A percentile compares a stretch with the other conserved stretches of the same genome.
Conservation (phyloP, 2,888 invertebrate genomes). For the Hirtodrosophila duncani region DNA sequence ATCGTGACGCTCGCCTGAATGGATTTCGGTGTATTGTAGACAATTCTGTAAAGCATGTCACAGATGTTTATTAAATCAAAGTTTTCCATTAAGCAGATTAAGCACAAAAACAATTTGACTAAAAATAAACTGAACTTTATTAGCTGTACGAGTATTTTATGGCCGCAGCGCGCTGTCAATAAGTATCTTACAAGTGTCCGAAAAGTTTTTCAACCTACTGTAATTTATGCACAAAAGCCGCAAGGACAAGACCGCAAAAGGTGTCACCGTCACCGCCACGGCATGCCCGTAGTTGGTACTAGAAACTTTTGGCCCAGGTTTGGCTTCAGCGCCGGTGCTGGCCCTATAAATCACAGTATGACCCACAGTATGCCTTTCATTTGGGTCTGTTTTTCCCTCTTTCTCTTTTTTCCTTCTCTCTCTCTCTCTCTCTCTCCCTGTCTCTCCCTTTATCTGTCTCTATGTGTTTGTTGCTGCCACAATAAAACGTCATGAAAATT, state of each 20-base stretch:
- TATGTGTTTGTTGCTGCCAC: no score
- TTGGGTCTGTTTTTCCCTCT: constrained; percentile 1
- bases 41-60: constrained; percentile 79
- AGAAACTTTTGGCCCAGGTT: constrained; percentile 27
- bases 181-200: constrained; percentile 58
- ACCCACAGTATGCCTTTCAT: constrained; percentile 30
- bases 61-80: constrained; percentile 29
- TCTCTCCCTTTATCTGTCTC: constrained; percentile 9
- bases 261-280: neutral
- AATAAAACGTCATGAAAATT: constrained; percentile 64
- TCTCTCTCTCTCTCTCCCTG: neutral
- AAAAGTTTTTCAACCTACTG: constrained; percentile 34
- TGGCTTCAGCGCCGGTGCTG: constrained; percentile 38
- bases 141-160: constrained; percentile 19
- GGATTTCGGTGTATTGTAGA: constrained; percentile 88
- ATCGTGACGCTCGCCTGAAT: constrained; percentile 92
- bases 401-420: neutral
- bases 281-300: constrained; percentile 12
- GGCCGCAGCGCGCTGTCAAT: constrained; percentile 59
- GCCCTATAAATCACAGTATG: constrained; percentile 72
- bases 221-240: constrained; percentile 59
- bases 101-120: neutral
- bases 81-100: neutral
- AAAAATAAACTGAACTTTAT: constrained; percentile 16
- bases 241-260: constrained; percentile 42